phyloP scores from a whole-genome alignment of 1,140 invertebrate genomes.

The Platyura marginata region DNA sequence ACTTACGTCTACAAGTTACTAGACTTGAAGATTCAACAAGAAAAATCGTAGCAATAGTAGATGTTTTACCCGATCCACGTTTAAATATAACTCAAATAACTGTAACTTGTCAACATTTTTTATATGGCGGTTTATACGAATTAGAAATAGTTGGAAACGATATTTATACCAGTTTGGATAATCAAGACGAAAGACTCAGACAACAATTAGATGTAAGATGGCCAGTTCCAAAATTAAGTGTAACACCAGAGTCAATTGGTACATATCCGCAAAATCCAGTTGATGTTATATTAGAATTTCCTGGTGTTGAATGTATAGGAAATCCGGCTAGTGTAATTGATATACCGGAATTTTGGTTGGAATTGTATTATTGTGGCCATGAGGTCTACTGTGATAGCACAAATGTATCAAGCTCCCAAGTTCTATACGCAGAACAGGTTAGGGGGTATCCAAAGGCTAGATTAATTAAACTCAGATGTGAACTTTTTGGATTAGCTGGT shows the following conservation, averaged over 20 bases:
- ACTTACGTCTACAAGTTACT: background rate
- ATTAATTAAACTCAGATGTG: slow-evolving; percentile 43
- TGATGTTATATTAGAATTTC: slow-evolving; percentile 48
- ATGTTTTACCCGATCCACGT: slow-evolving; percentile 13
- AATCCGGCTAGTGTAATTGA: slow-evolving; percentile 26
- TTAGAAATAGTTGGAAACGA: slow-evolving; percentile 15
- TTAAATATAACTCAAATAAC: slow-evolving; percentile 21
- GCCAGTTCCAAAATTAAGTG: slow-evolving; percentile 46
- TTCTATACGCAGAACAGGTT: slow-evolving; percentile 46
- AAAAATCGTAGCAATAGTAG: background rate
- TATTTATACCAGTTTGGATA: slow-evolving; percentile 4
- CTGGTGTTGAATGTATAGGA: slow-evolving; percentile 39
- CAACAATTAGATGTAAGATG: slow-evolving; percentile 47
- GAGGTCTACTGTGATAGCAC: slow-evolving; percentile 22
- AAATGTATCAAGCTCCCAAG: slow-evolving; percentile 24
- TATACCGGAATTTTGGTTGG: slow-evolving; percentile 48
- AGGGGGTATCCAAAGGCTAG: slow-evolving; percentile 44
- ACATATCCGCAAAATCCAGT: slow-evolving; percentile 61
- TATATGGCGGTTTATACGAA: slow-evolving; percentile 17
- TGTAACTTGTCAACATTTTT: slow-evolving; percentile 18
- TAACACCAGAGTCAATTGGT: slow-evolving; percentile 49
- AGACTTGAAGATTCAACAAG: background rate
- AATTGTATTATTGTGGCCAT: slow-evolving; percentile 58
- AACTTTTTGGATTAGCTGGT: slow-evolving; percentile 58
- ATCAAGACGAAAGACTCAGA: slow-evolving; percentile 13